Evolutionary conservation across 2,113 vertebrate genomes (phyloP), one percentile per base, ranked within the genome.

Genomic region (Elaphurus davidianus): DNA sequence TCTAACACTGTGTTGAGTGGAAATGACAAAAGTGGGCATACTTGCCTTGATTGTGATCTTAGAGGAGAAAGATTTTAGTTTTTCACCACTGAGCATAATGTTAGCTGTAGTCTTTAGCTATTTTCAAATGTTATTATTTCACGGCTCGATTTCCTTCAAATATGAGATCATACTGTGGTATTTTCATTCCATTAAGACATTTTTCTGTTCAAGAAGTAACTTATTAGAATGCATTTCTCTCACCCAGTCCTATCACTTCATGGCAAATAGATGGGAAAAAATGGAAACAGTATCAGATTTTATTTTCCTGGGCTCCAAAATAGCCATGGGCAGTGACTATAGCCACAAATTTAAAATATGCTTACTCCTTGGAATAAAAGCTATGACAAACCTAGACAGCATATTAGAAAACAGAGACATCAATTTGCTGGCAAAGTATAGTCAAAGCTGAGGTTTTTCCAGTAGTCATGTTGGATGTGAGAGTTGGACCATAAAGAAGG

Each of bases 81-180:
- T 88, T 84, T 97, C 47, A 52, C 76, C 30, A 3, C n/a, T 76
- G 54, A 87, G 23, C 45, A 52, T 88, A 67, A 40, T 76, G n/a
- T 76, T 91, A 90, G 25, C 47, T n/a, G 13, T 76, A 27, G n/a
- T n/a, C 6, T 45, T 59, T 21, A 36, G 33, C 83, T 94, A 62
- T 67, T 97, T 93, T 96, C 57, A 86, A 76, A 45, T 94, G 45
- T 57, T 74, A 40, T 74, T 92, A 36, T 94, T 96, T 88, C 14
- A 28, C 28, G 19, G 30, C 54, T 97, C 36, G 47, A 27, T 64
- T 47, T 91, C 30, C 40, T 93, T 91, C 59, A 43, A 88, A 33
- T 81, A 76, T 95, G 81, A 94, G 60, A 55, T 95, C n/a, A 45
- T 85, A 14, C 12, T 52, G 47, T 36, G 30, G 12, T 71, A 62